Evolutionary conservation across 2,113 vertebrate species (phyloP).

Genomic region (Neogobius melanostomus): DNA sequence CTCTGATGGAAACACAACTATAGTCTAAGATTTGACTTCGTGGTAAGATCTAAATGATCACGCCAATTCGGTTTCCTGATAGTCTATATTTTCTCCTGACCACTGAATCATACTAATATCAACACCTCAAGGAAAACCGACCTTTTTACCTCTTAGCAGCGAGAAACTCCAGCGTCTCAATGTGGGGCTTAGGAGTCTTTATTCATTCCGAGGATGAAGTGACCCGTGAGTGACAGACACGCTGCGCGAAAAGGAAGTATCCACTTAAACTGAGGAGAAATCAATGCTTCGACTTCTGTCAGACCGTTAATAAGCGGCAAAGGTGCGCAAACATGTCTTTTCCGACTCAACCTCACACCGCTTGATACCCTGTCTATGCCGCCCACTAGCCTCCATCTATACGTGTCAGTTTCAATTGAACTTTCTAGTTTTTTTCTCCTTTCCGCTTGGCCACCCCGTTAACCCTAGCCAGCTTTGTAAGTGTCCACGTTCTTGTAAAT

Average conservation of each 20-base stretch:
- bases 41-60: not conserved
- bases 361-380: not conserved
- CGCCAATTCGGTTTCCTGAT: not conserved
- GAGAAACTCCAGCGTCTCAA: not conserved
- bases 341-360: not conserved
- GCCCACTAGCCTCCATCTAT: not conserved
- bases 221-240: not conserved
- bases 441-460: constrained; percentile 16
- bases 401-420: not conserved
- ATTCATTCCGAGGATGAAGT: constrained; percentile 2
- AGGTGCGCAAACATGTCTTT: not conserved
- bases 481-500: constrained; percentile 19
- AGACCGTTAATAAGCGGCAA: not conserved
- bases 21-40: too few species aligned
- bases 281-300: not conserved
- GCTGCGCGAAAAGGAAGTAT: not conserved
- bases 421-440: not conserved
- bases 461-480: constrained; percentile 15
- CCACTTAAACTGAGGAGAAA: constrained; percentile 1
- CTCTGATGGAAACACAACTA: too few species aligned
- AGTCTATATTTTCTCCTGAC: not conserved
- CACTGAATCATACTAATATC: not conserved
- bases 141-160: not conserved
- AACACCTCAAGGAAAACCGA: not conserved
- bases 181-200: not conserved